Base-by-base conservation (phyloP, 1,140 invertebrate genomes). In the Drosophila prosaltans region DNA sequence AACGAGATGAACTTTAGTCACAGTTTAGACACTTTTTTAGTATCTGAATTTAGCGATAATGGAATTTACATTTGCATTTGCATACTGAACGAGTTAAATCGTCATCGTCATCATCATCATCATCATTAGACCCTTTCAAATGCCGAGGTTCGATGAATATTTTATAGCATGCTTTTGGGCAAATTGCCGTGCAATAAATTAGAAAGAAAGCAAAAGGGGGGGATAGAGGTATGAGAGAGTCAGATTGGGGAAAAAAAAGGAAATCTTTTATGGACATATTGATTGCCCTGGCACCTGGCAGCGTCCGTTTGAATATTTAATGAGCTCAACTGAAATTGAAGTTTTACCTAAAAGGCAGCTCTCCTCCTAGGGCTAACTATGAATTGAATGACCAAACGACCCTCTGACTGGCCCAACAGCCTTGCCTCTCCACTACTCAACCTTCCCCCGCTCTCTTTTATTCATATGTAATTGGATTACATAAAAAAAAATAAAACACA, bases 101-200 rank as follows among this genome's bases (percentile, higher is more conserved):
- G 32, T 74, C 39, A 26, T 39, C 11, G 24, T 41, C 32, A 32
- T 65, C 21, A 3, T 28, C 9, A 21, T 71, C 39, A 40, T 40
- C 10, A 64, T 9, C 2, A 1, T 41, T 10, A 39, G 45, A 26
- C 16, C 9, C 58, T 55, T 8, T 63, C 55, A 21, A 21, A 54
- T 26, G 30, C 10, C n/a, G 24, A 64, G 40, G 21, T 54, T 57
- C 74, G 41, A 76, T 86, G 83, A 88, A 86, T 86, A 86, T 82
- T 88, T 86, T 70, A 86, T 78, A 70, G 83, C 76, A 63, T 76
- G 82, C 82, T 86, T 86, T 88, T 82, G 80, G 79, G 80, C 69
- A 77, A 88, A 83, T 88, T 86, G 67, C 67, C 65, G 69, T 59
- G 68, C 61, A 65, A 88, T 86, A 86, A 80, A 86, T 88, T 83